These are phyloP conservation scores for Aptenodytes forsteri DNA, from an alignment of 2,113 vertebrate species.

Conservation along the genomic window DNA sequence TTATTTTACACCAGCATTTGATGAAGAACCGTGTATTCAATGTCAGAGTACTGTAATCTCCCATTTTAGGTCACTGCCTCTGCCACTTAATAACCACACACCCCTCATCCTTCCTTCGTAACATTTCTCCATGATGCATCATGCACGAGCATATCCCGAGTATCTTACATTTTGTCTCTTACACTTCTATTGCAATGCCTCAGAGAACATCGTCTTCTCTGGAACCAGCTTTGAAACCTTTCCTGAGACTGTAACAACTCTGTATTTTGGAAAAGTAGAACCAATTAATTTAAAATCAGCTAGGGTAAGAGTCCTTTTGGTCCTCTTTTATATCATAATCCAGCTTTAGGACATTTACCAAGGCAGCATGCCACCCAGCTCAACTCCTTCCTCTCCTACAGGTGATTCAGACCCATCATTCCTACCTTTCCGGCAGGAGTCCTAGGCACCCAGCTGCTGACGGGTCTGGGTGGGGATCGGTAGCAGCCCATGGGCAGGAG, in stretches of 20 bases:
- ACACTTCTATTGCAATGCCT: background rate
- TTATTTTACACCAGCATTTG: background rate
- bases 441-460: background rate
- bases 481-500: background rate
- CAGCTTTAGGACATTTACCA: background rate
- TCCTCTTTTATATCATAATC: background rate
- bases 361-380: background rate
- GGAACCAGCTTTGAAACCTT: background rate
- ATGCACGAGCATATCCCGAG: background rate
- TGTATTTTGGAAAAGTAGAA: background rate
- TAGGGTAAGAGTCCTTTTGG: background rate
- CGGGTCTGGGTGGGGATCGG: rapidly evolving
- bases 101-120: background rate
- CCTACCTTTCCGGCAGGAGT: background rate
- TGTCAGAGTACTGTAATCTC: background rate
- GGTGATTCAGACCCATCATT: background rate
- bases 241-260: background rate
- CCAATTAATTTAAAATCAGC: background rate
- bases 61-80: background rate
- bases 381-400: background rate
- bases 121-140: background rate
- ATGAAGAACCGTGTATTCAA: background rate
- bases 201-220: background rate
- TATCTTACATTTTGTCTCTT: background rate
- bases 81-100: background rate